Evolutionary conservation across 2,888 invertebrate species (phyloP).

Genomic region (Zeuzera pyrina): DNA sequence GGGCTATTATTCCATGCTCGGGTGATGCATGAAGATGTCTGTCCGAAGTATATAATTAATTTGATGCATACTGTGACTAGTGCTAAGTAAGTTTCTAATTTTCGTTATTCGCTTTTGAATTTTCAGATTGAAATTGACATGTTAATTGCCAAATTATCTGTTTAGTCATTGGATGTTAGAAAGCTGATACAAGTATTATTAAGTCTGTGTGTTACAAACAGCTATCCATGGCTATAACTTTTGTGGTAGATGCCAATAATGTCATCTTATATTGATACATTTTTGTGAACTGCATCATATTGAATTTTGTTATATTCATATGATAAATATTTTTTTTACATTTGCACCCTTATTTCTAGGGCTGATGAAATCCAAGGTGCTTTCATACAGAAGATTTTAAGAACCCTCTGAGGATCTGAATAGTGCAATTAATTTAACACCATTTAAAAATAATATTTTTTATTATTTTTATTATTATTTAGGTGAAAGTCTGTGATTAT

Average conservation of each 20-base stretch:
- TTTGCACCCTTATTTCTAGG: conserved; percentile 34
- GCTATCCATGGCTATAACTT: no score
- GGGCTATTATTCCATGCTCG: conserved; percentile 68
- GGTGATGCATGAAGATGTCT: conserved; percentile 65
- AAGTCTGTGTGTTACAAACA: no score
- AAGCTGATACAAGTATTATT: no score
- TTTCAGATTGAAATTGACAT: no score
- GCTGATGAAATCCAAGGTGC: conserved; percentile 58
- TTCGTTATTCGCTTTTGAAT: neutral
- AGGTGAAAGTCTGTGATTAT: conserved; percentile 40
- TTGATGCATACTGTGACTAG: conserved; percentile 65
- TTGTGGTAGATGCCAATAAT: no score
- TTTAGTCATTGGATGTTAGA: no score
- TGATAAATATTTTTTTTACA: neutral
- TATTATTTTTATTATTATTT: conserved; percentile 12
- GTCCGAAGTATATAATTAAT: conserved; percentile 68
- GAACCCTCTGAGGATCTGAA: conserved; percentile 19
- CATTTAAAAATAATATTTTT: conserved; percentile 1
- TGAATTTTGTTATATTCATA: no score
- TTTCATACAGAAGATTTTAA: conserved; percentile 49
- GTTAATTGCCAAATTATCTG: no score
- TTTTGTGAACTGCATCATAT: no score
- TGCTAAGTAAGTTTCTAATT: conserved; percentile 49
- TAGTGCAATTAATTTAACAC: conserved; percentile 10
- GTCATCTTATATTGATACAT: no score